Evolutionary conservation across 2,888 invertebrate genomes (phyloP), one percentile per base, ranked within the genome.

Genomic region (Neocrepidodera transversa): DNA sequence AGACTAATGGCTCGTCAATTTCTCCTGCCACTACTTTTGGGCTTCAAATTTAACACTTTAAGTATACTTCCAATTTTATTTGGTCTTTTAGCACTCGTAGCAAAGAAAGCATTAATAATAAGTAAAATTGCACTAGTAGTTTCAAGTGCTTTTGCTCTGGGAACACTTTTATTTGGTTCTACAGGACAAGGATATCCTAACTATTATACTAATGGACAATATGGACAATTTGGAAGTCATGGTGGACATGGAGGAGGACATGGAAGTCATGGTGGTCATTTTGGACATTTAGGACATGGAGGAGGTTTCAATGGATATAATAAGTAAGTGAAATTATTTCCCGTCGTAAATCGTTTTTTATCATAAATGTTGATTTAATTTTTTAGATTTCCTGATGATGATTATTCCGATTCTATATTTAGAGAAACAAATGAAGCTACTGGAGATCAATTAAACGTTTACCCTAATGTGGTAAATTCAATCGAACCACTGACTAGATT

Each of bases 1-100:
- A 86, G 88, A 13, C 79, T 91, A 18, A 72, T 92, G 62, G 84
- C 91, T 50, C 84, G 87, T 66, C 88, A 89, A 64, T 85, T 91
- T 54, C 71, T 92, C n/a, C 80, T 93, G 13, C 92, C 92, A 17
- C 85, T 92, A 69, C 82, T 93, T 1, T 82, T 92, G 8, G 92
- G 92, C 5, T 84, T 92, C 66, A 92, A 92, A 79, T 90, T 93
- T 73, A 91, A 91, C 72, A 79, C 92, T 38, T 85, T 88, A 1
- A 89, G 91, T 0, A 75, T 93, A 58, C 79, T 92, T 11, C 92
- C 92, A 0, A 74, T 93, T 49, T 73, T 92, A 6, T 85, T 93
- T 62, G 91, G 90, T 1, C 74, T 86, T 6, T 78, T 92, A 30
- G 84, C 91, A 42, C 71, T 92, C 36, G 81, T 92, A 1, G 87